Percentiles rank a stretch among this genome's conserved stretches.
Conservation (phyloP, 1,140 invertebrate species). For the Hycleus cichorii region DNA sequence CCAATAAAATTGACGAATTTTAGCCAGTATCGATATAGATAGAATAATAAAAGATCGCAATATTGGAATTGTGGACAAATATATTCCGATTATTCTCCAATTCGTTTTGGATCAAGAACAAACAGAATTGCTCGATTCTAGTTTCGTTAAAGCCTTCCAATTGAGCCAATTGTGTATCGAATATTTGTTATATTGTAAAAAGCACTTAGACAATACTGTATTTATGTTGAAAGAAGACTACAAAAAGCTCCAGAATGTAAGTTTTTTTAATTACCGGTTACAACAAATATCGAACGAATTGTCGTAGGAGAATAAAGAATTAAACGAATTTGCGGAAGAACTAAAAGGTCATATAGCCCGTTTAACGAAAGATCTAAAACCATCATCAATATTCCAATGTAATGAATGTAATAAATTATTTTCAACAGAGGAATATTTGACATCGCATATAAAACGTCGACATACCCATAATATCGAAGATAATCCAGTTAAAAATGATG, state of each 20-base stretch:
- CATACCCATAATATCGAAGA: slow-evolving; percentile 35
- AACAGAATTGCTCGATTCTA: slow-evolving; percentile 52
- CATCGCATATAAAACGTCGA: slow-evolving; percentile 47
- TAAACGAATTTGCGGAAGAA: slow-evolving; percentile 23
- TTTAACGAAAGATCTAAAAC: slow-evolving; percentile 8
- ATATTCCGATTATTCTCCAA: slow-evolving; percentile 41
- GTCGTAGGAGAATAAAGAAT: slow-evolving; percentile 32
- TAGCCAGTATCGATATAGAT: slow-evolving; percentile 58
- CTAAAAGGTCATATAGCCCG: slow-evolving; percentile 18
- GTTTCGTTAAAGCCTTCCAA: slow-evolving; percentile 60
- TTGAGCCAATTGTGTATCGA: slow-evolving; percentile 61
- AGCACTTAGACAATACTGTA: slow-evolving; percentile 59
- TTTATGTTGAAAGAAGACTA: slow-evolving; percentile 53
- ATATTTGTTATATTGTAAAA: slow-evolving; percentile 62
- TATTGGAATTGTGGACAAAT: slow-evolving; percentile 54
- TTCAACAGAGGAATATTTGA: slow-evolving; percentile 49
- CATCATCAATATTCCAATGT: slow-evolving; percentile 41
- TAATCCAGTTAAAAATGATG: slow-evolving; percentile 27
- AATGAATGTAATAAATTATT: slow-evolving; percentile 49
- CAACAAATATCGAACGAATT: not conserved
- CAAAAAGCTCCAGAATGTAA: slow-evolving; percentile 33
- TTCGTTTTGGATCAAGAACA: slow-evolving; percentile 36
- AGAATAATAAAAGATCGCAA: slow-evolving; percentile 55
- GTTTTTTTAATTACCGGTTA: not conserved
- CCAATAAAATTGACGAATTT: not conserved